phyloP scores from a whole-genome alignment of 2,113 vertebrate genomes.

The Crotalus horridus region DNA sequence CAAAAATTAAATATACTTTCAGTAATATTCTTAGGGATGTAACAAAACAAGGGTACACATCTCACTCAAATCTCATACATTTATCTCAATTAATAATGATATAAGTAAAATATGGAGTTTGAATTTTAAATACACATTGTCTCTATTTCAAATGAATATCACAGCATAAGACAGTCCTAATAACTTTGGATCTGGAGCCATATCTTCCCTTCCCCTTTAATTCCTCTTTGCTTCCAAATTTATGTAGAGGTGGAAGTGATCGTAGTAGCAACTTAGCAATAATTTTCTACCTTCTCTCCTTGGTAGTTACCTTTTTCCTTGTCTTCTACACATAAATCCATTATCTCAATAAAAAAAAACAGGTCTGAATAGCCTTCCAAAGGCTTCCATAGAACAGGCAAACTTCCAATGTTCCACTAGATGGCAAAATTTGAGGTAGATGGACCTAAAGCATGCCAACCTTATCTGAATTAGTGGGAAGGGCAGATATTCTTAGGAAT shows the following conservation, averaged over 20 bases:
- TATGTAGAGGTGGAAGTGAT: not conserved
- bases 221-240: not conserved
- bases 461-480: not conserved
- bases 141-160: not conserved
- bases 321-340: not conserved
- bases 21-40: not conserved
- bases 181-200: not conserved
- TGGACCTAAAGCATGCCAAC: not conserved
- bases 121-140: not conserved
- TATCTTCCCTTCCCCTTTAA: not conserved
- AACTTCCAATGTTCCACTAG: not conserved
- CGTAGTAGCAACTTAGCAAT: not conserved
- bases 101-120: not conserved
- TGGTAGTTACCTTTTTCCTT: not conserved
- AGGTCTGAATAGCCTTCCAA: not conserved
- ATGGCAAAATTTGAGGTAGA: not conserved
- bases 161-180: not conserved
- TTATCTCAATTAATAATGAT: not conserved
- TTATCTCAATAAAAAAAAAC: not conserved
- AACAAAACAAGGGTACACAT: not conserved
- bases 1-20: not conserved
- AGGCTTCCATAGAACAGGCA: not conserved
- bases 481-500: not conserved
- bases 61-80: not conserved
- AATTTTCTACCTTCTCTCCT: not conserved